Percentiles rank a stretch among this genome's conserved stretches.
These are phyloP conservation scores for Colaptes auratus DNA, from an alignment of 2,113 vertebrate species.

Conservation along the genomic window DNA sequence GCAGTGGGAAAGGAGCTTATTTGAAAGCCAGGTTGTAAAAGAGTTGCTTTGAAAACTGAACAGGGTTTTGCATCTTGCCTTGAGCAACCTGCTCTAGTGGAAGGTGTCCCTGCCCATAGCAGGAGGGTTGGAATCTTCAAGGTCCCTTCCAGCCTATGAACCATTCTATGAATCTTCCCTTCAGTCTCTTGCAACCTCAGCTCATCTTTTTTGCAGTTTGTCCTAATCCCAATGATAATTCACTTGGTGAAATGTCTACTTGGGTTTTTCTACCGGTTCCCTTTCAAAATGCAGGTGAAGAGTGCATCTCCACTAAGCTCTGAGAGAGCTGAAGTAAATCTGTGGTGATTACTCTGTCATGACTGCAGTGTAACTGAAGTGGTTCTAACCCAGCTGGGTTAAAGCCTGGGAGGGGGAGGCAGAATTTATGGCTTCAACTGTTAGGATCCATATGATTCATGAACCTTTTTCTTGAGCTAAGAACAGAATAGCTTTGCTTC, in stretches of 20 bases:
- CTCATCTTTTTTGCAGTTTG: not conserved
- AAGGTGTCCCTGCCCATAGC: too few relatives aligned
- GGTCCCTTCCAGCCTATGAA: too few relatives aligned
- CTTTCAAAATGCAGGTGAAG: not conserved
- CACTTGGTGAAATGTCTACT: not conserved
- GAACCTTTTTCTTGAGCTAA: not conserved
- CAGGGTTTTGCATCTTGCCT: not conserved
- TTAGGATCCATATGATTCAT: not conserved
- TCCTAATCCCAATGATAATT: not conserved
- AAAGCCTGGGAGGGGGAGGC: not conserved
- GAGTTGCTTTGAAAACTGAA: not conserved
- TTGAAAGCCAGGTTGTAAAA: not conserved
- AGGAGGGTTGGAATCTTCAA: too few relatives aligned
- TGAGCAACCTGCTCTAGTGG: too few relatives aligned
- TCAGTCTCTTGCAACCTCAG: rapidly evolving
- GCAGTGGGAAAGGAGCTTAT: not conserved
- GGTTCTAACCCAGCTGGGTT: not conserved
- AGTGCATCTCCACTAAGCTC: not conserved
- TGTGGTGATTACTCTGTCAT: not conserved
- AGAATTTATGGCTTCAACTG: not conserved
- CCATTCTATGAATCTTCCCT: not conserved
- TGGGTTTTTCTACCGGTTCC: not conserved
- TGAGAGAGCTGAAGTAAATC: not conserved
- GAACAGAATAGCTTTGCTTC: not conserved
- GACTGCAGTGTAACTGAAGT: not conserved